These are phyloP conservation scores for Endomychus coccineus DNA, from an alignment of 2,888 invertebrate species.

Conservation along the genomic window DNA sequence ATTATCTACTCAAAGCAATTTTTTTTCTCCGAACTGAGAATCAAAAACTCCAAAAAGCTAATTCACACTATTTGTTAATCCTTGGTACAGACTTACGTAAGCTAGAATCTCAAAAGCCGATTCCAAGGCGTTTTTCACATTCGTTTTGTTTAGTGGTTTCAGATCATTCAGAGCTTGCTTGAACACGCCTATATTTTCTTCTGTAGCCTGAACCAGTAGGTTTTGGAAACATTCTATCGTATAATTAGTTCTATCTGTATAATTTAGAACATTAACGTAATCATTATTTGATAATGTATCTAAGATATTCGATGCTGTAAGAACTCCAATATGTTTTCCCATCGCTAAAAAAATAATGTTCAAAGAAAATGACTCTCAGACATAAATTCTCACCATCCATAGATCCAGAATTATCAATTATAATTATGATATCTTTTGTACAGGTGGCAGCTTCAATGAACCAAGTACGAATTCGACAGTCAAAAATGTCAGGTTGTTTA, in stretches of 20 bases:
- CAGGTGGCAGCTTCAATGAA: conserved; percentile 97
- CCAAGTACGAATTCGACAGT: conserved; percentile 89
- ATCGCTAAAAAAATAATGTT: conserved; percentile 30
- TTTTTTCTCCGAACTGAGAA: too few species aligned
- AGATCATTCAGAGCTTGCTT: conserved; percentile 60
- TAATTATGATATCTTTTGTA: conserved; percentile 92
- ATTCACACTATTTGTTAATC: conserved; percentile 5
- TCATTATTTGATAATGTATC: conserved; percentile 97
- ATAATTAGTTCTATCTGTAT: conserved; percentile 62
- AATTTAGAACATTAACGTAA: conserved; percentile 86
- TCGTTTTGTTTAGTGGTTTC: conserved; percentile 71
- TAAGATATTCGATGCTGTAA: conserved; percentile 80
- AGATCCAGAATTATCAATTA: conserved; percentile 93
- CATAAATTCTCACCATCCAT: conserved; percentile 68
- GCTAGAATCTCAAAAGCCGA: conserved; percentile 77
- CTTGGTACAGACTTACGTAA: conserved; percentile 48
- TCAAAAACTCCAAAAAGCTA: too few species aligned
- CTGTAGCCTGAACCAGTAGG: conserved; percentile 79
- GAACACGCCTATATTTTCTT: conserved; percentile 73
- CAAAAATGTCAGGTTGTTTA: conserved; percentile 57
- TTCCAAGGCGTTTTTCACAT: conserved; percentile 73
- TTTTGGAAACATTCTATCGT: conserved; percentile 80
- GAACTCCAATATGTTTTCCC: conserved; percentile 64
- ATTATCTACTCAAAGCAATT: too few species aligned
- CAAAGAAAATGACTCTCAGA: not conserved